Evolutionary conservation across 2,113 vertebrate genomes (phyloP), one percentile per base, ranked within the genome.

Genomic region (Chlamydotis undulata): DNA sequence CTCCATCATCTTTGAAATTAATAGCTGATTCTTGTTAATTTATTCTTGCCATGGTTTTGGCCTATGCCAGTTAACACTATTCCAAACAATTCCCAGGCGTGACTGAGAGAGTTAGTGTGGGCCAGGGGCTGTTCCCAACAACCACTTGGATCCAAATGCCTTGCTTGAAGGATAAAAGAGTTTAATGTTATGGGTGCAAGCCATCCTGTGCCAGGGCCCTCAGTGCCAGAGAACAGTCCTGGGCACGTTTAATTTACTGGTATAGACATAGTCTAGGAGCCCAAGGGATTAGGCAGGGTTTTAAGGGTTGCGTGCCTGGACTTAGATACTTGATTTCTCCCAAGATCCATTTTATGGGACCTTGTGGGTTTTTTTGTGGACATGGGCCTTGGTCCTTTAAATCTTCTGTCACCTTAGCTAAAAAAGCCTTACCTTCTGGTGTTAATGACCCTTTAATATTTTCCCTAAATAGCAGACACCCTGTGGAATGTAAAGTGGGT

Each of bases 151-250:
- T 91, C 57, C 83, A 87, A 68, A 68, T 61, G 53, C 73, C 43
- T 93, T 82, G 65, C 89, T 96, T 68, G 81, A 79, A 95, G 93
- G 69, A 94, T 93, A 64, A 91, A 95, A 91, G 89, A 33, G 77
- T 96, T 93, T 95, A 82, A 89, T 73, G 77, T 81, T 96, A 91
- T 41, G 92, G 91, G 77, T 87, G 89, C 53, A 91, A 95, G 59
- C 81, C 77, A 53, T 91, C 61, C 53, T 84, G 45, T 95, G 93
- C 96, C 94, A 91, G 91, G 77, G 89, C 69, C 92, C 43, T 94
- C 4, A 0, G 61, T 96, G 95, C 96, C 96, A 97, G 94, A 89
- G 84, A 96, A 96, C 96, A 96, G 94, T 91, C 93, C 96, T 79
- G 84, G 96, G 81, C 96, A 96, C 4, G 87, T 96, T 93, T 94